Conservation (phyloP, 2,888 invertebrate species). For the Caenorhabditis sulstoni region DNA sequence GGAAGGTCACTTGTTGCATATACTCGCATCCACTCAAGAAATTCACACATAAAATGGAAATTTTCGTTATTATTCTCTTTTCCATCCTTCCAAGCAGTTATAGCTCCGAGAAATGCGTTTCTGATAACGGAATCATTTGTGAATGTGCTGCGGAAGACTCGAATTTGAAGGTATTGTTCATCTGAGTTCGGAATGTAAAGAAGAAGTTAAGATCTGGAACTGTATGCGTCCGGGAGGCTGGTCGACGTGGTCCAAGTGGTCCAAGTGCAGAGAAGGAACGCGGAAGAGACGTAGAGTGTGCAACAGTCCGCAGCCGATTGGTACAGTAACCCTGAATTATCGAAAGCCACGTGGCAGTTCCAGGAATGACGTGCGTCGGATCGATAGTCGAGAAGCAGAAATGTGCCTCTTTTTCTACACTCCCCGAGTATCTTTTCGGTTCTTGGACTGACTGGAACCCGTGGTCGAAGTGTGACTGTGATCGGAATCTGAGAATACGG, state of each 20-base stretch:
- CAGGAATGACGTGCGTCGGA: conserved; percentile 31
- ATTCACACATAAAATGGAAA: too few relatives aligned
- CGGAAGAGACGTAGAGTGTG: conserved; percentile 48
- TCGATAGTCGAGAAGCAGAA: conserved; percentile 24
- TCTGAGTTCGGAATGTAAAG: neutral
- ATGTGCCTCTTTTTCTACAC: conserved; percentile 1
- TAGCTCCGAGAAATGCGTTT: conserved; percentile 15
- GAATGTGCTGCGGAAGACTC: conserved; percentile 21
- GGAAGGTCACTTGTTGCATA: too few relatives aligned
- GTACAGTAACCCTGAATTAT: neutral
- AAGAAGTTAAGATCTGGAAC: conserved; percentile 29
- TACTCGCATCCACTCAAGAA: neutral
- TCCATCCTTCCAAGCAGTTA: neutral
- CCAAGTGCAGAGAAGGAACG: conserved; percentile 51
- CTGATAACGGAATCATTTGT: conserved; percentile 44
- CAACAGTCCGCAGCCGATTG: conserved; percentile 30
- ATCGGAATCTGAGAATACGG: conserved; percentile 24
- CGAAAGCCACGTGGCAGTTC: conserved; percentile 22
- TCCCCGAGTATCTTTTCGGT: conserved; percentile 50
- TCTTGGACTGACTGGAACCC: conserved; percentile 49
- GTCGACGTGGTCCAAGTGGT: conserved; percentile 59
- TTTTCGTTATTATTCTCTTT: neutral
- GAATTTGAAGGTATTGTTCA: conserved; percentile 6
- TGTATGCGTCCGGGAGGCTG: conserved; percentile 47
- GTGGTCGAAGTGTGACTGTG: conserved; percentile 54